These are phyloP conservation scores for Agrochola lota DNA, from an alignment of 2,888 invertebrate genomes.

Conservation along the genomic window DNA sequence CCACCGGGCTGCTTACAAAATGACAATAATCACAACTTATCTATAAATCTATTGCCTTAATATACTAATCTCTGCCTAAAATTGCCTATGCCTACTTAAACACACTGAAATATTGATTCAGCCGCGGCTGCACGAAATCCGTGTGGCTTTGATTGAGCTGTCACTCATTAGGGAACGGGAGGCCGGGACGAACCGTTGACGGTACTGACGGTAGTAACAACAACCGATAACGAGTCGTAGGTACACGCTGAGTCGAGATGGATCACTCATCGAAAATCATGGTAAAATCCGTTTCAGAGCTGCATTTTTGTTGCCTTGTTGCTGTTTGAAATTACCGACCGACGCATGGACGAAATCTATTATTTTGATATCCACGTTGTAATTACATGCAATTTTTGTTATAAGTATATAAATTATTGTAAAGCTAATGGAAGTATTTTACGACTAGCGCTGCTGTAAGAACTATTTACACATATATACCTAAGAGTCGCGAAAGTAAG, in stretches of 20 bases:
- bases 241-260: not conserved
- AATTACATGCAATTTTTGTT: not conserved
- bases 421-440: not conserved
- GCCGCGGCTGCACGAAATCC: slow-evolving; percentile 31
- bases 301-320: not conserved
- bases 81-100: slow-evolving; percentile 12
- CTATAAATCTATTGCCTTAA: not conserved
- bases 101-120: slow-evolving; percentile 46
- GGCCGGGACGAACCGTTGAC: slow-evolving; percentile 8
- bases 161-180: slow-evolving; percentile 58
- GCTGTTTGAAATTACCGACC: too few relatives aligned
- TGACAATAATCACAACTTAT: not conserved
- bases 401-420: not conserved
- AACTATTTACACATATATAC: not conserved
- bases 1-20: not conserved
- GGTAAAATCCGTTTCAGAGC: not conserved
- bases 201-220: slow-evolving; percentile 24
- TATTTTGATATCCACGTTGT: not conserved
- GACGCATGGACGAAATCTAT: too few relatives aligned
- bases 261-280: slow-evolving; percentile 1
- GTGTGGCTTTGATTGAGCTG: slow-evolving; percentile 65
- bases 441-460: not conserved
- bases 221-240: not conserved
- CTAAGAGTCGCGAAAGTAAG: not conserved
- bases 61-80: not conserved